These are phyloP conservation scores for Chironomus striatipennis DNA, from an alignment of 1,140 invertebrate species.

Conservation along the genomic window DNA sequence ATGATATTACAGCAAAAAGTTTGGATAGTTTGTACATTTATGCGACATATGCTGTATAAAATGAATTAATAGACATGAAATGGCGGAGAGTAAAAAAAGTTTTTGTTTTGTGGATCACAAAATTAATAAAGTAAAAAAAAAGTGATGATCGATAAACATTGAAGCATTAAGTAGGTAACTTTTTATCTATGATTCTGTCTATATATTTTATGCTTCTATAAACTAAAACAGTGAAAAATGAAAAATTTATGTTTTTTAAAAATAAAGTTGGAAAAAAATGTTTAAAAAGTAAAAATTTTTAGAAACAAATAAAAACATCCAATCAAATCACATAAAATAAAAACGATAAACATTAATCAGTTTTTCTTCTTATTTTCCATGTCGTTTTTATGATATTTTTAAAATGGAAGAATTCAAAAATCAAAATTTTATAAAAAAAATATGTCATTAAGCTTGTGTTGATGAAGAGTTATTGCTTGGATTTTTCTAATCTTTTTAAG, in stretches of 20 bases:
- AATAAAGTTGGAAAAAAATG: too few species aligned
- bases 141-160: neutral
- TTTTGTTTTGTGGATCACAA: neutral
- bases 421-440: too few species aligned
- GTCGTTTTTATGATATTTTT: neutral
- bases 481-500: too few species aligned
- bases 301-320: conserved; percentile 18
- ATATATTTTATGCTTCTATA: too few species aligned
- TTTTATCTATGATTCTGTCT: neutral
- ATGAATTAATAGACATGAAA: neutral
- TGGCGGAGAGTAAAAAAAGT: neutral
- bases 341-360: conserved; percentile 23
- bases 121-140: neutral
- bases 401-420: neutral
- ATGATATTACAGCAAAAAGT: neutral
- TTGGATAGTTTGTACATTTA: neutral
- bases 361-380: neutral
- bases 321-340: conserved; percentile 23
- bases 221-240: too few species aligned
- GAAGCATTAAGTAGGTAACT: neutral
- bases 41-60: neutral
- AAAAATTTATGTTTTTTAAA: too few species aligned
- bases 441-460: too few species aligned
- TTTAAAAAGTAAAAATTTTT: neutral
- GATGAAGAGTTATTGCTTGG: too few species aligned